Percentiles rank a stretch among this genome's conserved stretches.
Evolutionary conservation across 1,140 invertebrate genomes (phyloP).

Genomic region (Drosophila pectinifera): DNA sequence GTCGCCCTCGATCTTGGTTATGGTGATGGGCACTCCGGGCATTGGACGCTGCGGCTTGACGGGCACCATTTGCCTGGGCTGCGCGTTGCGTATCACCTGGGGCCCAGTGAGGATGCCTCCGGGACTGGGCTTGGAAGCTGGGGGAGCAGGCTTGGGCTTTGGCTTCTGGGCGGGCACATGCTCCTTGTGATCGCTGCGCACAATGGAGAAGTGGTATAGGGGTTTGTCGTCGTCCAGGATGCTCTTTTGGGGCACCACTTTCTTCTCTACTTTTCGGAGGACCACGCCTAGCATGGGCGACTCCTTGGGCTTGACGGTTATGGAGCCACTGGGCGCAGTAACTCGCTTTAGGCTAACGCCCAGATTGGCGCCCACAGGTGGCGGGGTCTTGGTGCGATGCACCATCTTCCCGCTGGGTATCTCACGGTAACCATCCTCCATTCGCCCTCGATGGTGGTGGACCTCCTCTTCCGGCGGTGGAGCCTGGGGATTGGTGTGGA

Average conservation of each 20-base stretch:
- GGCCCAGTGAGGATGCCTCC: conserved; percentile 78
- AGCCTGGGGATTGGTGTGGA: conserved; percentile 62
- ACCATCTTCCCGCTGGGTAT: conserved; percentile 76
- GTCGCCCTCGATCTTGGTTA: conserved; percentile 83
- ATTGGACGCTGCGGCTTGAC: conserved; percentile 66
- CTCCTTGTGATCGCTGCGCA: conserved; percentile 75
- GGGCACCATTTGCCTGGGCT: conserved; percentile 32
- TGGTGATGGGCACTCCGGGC: conserved; percentile 76
- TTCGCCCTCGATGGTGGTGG: not conserved
- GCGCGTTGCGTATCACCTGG: conserved; percentile 56
- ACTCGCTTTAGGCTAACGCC: conserved; percentile 76
- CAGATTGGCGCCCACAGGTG: conserved; percentile 74
- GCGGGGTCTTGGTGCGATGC: conserved; percentile 80
- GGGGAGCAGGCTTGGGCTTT: conserved; percentile 71
- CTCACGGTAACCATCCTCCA: conserved; percentile 67
- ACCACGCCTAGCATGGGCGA: conserved; percentile 80
- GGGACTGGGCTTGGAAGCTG: conserved; percentile 59
- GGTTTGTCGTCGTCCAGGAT: conserved; percentile 83
- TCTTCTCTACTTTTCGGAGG: conserved; percentile 78
- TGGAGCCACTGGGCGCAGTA: conserved; percentile 66
- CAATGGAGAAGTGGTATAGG: conserved; percentile 78
- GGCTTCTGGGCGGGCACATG: conserved; percentile 67
- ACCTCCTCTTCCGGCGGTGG: conserved; percentile 8
- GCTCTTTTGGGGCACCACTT: conserved; percentile 74
- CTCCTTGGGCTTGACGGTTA: conserved; percentile 78